Evolutionary conservation across 2,888 invertebrate genomes (phyloP), one percentile per base, ranked within the genome.

Genomic region (Malthinus flaveolus): DNA sequence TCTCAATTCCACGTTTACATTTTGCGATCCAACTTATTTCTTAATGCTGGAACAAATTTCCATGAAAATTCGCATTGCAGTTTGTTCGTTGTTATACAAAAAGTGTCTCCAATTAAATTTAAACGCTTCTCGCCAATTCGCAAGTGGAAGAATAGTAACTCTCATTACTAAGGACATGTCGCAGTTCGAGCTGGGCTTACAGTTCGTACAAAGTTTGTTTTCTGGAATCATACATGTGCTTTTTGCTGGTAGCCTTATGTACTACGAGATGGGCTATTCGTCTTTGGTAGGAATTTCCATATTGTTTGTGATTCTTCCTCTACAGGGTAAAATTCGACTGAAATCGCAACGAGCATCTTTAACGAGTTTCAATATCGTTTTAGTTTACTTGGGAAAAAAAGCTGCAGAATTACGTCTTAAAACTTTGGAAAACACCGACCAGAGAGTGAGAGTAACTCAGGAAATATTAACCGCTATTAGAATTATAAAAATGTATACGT

Each of bases 401-500:
- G 52, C 66, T 0, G 59, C 59, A 10, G 55, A 55, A 42, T 63
- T 50, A n/a, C 23, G 56, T 11, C n/a, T 49, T 7, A 49, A 53
- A 60, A 39, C 49, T 49, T 11, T 48, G 35, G 9, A 35, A n/a
- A 82, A 88, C 71, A 93, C 94, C 0, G 95, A 95, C 77, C 87
- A 88, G 65, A 83, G 96, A 59, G 89, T 95, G 46, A 85, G 91
- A 50, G 83, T 94, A 44, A 95, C 95, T 91, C 91, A 89, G 74
- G 95, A 96, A 82, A 87, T 96, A 67, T 88, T 96, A 62, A 85
- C 85, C 61, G 95, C 93, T 49, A 94, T 96, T 81, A 87, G 92
- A 79, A 90, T 90, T 62, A 84, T 86, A 60, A 86, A 87, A 74
- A 84, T 85, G 84, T 88, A 84, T 67, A 82, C 84, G 8, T 65